phyloP scores from a whole-genome alignment of 2,888 invertebrate genomes.

The Xylota sylvarum region DNA sequence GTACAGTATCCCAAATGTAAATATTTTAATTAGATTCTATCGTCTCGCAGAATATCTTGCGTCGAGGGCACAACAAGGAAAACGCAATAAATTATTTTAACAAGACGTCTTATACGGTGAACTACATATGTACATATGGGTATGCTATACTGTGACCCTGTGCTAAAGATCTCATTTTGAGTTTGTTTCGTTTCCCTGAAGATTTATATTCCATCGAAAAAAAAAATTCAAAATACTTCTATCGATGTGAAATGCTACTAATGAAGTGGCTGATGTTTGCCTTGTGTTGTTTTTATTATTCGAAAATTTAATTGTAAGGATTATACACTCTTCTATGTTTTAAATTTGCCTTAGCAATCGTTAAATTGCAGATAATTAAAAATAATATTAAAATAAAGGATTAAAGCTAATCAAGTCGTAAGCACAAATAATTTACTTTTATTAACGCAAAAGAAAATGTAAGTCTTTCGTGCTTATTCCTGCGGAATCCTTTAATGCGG shows the following conservation, averaged over 20 bases:
- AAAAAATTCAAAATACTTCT: slow-evolving; percentile 51
- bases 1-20: slow-evolving; percentile 56
- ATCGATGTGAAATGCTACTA: slow-evolving; percentile 52
- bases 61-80: slow-evolving; percentile 35
- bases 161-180: slow-evolving; percentile 47
- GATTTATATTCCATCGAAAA: slow-evolving; percentile 55
- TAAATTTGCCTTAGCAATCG: slow-evolving; percentile 28
- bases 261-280: slow-evolving; percentile 29
- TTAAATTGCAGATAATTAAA: slow-evolving; percentile 63
- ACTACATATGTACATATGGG: slow-evolving; percentile 69
- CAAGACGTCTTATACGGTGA: slow-evolving; percentile 41
- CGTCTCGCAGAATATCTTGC: slow-evolving; percentile 62
- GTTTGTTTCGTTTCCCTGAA: slow-evolving; percentile 31
- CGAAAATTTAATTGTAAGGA: slow-evolving; percentile 34
- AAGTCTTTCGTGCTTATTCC: slow-evolving; percentile 39
- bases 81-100: slow-evolving; percentile 67
- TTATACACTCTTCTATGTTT: slow-evolving; percentile 29
- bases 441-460: slow-evolving; percentile 43
- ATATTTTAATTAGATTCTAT: slow-evolving; percentile 75
- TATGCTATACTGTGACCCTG: slow-evolving; percentile 60
- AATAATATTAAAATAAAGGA: slow-evolving; percentile 58
- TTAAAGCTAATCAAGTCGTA: slow-evolving; percentile 58
- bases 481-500: slow-evolving; percentile 65
- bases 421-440: slow-evolving; percentile 67
- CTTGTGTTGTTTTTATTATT: background rate